A percentile compares a stretch with the other conserved stretches of the same genome.
phyloP scores from a whole-genome alignment of 2,888 invertebrate genomes.

The Agrochola circellaris region DNA sequence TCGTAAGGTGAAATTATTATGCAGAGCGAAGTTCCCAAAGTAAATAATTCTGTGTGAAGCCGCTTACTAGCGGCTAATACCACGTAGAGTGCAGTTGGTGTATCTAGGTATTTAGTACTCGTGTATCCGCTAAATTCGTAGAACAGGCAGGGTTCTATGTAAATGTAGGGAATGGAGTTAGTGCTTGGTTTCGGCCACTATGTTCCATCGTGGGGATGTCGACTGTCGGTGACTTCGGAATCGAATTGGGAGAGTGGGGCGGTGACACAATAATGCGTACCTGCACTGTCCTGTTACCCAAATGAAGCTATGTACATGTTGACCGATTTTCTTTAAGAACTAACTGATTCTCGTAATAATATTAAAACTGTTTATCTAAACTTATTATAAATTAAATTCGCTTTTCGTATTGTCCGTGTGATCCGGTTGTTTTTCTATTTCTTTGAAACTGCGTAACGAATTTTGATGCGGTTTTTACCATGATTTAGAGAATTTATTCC shows the following conservation, averaged over 20 bases:
- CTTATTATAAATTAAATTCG: not conserved
- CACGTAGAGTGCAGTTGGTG: constrained; percentile 10
- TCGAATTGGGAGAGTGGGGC: constrained; percentile 5
- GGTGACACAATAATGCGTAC: constrained; percentile 14
- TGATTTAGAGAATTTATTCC: not conserved
- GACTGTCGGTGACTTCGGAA: not conserved
- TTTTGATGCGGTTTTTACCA: not conserved
- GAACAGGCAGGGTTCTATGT: constrained; percentile 14
- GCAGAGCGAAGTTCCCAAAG: constrained; percentile 20
- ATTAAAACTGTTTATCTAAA: not conserved
- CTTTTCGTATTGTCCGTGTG: not conserved
- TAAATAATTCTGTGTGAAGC: constrained; percentile 34
- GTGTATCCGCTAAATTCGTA: constrained; percentile 24
- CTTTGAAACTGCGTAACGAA: not conserved
- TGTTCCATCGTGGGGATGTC: not conserved
- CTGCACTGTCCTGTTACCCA: not conserved
- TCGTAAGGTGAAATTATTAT: constrained; percentile 56
- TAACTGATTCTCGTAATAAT: not conserved
- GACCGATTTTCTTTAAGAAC: not conserved
- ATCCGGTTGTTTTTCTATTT: not conserved
- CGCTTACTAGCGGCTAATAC: constrained; percentile 30
- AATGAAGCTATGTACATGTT: not conserved
- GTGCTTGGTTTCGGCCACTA: constrained; percentile 29
- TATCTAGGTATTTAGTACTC: constrained; percentile 6
- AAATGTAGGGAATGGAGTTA: constrained; percentile 44